Percentiles rank a stretch among this genome's conserved stretches.
These are phyloP conservation scores for Motacilla tschutschensis DNA, from an alignment of 2,113 vertebrate genomes.

Conservation along the genomic window DNA sequence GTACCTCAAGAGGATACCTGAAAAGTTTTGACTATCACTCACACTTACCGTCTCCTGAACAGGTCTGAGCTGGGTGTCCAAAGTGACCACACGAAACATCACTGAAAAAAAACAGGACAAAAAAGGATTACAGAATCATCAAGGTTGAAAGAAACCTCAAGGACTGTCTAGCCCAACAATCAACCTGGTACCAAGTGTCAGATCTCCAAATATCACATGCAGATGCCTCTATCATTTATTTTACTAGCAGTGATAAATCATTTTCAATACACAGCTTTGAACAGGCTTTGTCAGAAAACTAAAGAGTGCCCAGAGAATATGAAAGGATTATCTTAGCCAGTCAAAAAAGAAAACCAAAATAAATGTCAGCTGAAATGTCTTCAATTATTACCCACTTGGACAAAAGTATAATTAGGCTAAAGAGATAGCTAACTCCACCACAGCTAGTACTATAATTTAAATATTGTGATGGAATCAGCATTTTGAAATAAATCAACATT, in stretches of 20 bases:
- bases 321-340: not conserved
- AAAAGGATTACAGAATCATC: not conserved
- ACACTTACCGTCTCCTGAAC: constrained; percentile 44
- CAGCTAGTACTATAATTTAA: not conserved
- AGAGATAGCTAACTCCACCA: not conserved
- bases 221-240: not conserved
- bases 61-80: constrained; percentile 48
- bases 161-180: not conserved
- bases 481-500: not conserved
- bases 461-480: not conserved
- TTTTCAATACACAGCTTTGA: not conserved
- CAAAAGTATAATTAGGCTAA: not conserved
- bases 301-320: not conserved
- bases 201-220: no score
- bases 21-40: not conserved
- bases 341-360: not conserved
- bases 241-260: not conserved
- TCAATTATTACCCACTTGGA: not conserved
- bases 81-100: constrained; percentile 36
- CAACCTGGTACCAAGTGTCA: not conserved
- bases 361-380: not conserved
- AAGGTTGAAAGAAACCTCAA: not conserved
- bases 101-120: constrained; percentile 29
- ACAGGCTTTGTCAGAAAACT: not conserved
- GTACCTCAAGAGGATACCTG: not conserved